A percentile compares a stretch with the other conserved stretches of the same genome.
These are phyloP conservation scores for Phodopus roborovskii DNA, from an alignment of 2,113 vertebrate genomes.

Conservation along the genomic window DNA sequence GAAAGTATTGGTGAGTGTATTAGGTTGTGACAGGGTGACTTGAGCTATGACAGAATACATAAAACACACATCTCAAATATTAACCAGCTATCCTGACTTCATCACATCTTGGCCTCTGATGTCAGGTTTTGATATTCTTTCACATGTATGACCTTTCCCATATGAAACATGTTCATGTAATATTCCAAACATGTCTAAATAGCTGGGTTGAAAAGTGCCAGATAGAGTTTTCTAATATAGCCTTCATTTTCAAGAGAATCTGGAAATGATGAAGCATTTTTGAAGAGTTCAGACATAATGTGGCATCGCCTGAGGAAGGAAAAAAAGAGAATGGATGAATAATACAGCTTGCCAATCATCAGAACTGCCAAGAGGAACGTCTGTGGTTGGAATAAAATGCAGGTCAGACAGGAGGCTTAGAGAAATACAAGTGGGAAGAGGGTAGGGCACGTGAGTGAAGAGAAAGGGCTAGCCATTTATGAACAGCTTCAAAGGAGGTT, in stretches of 20 bases:
- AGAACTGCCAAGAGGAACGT: not conserved
- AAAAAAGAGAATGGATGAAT: not conserved
- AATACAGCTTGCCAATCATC: not conserved
- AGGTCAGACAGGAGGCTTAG: not conserved
- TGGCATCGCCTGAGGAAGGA: not conserved
- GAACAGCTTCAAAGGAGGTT: not conserved
- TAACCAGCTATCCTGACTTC: not conserved
- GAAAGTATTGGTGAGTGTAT: not conserved
- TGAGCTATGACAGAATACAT: not conserved
- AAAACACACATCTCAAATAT: not conserved
- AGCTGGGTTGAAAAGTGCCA: not conserved
- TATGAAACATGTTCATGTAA: not conserved
- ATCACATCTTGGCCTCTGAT: not conserved
- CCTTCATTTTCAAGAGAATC: conserved; percentile 7
- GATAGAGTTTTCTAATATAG: not conserved
- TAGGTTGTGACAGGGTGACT: not conserved
- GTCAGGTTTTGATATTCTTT: conserved; percentile 3
- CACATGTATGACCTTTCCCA: not conserved
- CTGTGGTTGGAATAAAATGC: not conserved
- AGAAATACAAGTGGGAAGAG: not conserved
- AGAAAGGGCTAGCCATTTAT: not conserved
- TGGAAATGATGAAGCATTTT: conserved; percentile 20
- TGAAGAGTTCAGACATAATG: not conserved
- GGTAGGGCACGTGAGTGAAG: not conserved
- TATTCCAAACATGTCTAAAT: not conserved